A percentile compares a stretch with the other conserved stretches of the same genome.
phyloP scores from a whole-genome alignment of 53 echinoderm and acorn worm genomes.

The Astropecten irregularis region DNA sequence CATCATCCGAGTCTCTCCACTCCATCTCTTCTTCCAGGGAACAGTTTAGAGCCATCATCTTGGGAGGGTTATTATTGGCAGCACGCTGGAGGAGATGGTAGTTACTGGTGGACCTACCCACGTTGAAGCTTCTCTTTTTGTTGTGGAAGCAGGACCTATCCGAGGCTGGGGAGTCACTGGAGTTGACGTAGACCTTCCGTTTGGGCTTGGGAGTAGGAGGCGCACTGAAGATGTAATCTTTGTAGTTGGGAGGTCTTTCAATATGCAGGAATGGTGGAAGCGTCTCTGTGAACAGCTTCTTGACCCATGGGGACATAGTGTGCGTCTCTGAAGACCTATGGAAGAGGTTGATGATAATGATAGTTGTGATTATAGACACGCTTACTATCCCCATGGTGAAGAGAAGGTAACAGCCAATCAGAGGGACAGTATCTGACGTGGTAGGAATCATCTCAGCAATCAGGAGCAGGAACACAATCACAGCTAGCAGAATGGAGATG shows the following conservation, averaged over 20 bases:
- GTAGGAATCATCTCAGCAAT: slow-evolving; percentile 95
- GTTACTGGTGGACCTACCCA: slow-evolving; percentile 63
- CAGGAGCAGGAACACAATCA: slow-evolving; percentile 96
- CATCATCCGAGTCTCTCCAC: slow-evolving; percentile 82
- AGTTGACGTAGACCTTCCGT: slow-evolving; percentile 57
- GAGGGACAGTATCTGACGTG: slow-evolving; percentile 82
- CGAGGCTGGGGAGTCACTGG: slow-evolving; percentile 62
- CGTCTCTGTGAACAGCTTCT: slow-evolving; percentile 77
- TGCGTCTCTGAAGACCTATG: slow-evolving; percentile 86
- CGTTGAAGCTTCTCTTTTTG: slow-evolving; percentile 61
- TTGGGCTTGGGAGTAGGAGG: slow-evolving; percentile 59
- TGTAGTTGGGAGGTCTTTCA: slow-evolving; percentile 82
- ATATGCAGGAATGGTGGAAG: slow-evolving; percentile 83
- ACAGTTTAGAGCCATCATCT: slow-evolving; percentile 53
- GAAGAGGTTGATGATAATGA: slow-evolving; percentile 92
- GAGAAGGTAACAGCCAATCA: slow-evolving; percentile 90
- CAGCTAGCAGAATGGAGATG: slow-evolving; percentile 92
- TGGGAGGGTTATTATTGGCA: slow-evolving; percentile 38
- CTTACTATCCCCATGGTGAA: slow-evolving; percentile 98
- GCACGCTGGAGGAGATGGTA: slow-evolving; percentile 61
- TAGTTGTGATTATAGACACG: slow-evolving; percentile 85
- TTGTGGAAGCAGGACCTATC: slow-evolving; percentile 81
- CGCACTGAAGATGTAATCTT: slow-evolving; percentile 64
- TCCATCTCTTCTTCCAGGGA: slow-evolving; percentile 62
- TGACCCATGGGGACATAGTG: slow-evolving; percentile 88